Conservation (phyloP, 2,888 invertebrate genomes). For the Agrilus mali region DNA sequence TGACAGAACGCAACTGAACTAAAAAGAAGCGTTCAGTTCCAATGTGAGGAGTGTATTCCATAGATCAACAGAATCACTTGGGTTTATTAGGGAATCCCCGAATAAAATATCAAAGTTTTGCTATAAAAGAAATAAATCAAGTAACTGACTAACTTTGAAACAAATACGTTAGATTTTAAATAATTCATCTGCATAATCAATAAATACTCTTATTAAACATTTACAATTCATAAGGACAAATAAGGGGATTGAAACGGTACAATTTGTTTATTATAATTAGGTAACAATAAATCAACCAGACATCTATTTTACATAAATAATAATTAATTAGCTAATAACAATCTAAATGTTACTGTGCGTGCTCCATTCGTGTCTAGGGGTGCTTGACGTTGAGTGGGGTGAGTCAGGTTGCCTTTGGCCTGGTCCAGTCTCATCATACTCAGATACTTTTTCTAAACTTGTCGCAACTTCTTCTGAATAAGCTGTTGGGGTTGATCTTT, state of each 20-base stretch:
- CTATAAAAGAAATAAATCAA: no score
- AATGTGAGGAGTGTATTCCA: no score
- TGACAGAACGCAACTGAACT: not conserved
- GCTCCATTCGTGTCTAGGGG: constrained; percentile 25
- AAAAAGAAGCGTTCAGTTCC: no score
- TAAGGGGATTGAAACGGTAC: no score
- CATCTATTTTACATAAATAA: not conserved
- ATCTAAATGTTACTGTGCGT: constrained; percentile 16
- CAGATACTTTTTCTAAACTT: constrained; percentile 19
- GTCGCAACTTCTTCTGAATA: constrained; percentile 20
- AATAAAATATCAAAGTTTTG: no score
- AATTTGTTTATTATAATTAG: not conserved
- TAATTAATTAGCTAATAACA: not conserved
- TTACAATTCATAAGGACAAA: no score
- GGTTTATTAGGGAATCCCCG: no score
- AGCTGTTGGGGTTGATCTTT: constrained; percentile 19
- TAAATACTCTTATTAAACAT: no score
- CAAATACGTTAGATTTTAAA: no score
- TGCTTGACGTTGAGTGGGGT: constrained; percentile 22
- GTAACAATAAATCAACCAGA: not conserved
- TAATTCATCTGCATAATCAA: no score
- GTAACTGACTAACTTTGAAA: no score
- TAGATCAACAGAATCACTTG: no score
- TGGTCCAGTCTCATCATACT: constrained; percentile 18
- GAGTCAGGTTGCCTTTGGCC: constrained; percentile 19